A percentile compares a stretch with the other conserved stretches of the same genome.
Evolutionary conservation across 2,888 invertebrate species (phyloP).

Genomic region (Tryphoninae sp.): DNA sequence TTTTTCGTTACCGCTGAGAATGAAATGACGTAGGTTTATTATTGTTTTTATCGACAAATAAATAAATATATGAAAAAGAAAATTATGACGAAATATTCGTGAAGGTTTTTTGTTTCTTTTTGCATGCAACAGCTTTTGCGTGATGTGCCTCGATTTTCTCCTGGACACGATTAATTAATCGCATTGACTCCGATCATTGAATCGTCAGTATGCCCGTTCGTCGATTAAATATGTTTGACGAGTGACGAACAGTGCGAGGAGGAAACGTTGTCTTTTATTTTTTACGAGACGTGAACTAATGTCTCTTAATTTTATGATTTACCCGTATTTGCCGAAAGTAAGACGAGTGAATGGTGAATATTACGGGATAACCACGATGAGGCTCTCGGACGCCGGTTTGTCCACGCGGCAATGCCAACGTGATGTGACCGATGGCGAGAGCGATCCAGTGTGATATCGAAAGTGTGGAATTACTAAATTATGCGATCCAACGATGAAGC

Average conservation of each 20-base stretch:
- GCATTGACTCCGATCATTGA: slow-evolving; percentile 7
- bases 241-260: slow-evolving; percentile 52
- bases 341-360: slow-evolving; percentile 44
- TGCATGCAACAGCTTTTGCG: no score
- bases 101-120: slow-evolving; percentile 6
- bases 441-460: slow-evolving; percentile 63
- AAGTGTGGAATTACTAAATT: slow-evolving; percentile 48
- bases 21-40: neutral
- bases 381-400: slow-evolving; percentile 1
- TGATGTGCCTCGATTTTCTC: slow-evolving; percentile 6
- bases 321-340: slow-evolving; percentile 19
- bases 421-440: slow-evolving; percentile 50
- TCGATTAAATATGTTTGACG: slow-evolving; percentile 31
- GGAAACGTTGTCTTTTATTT: neutral
- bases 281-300: slow-evolving; percentile 15
- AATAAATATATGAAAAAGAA: neutral
- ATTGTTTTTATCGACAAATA: neutral
- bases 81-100: neutral
- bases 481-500: slow-evolving; percentile 72
- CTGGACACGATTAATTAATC: neutral
- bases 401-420: slow-evolving; percentile 8
- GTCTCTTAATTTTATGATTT: slow-evolving; percentile 7
- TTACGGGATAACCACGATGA: slow-evolving; percentile 25
- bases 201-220: slow-evolving; percentile 1
- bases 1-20: neutral